Conservation (phyloP, 1,140 invertebrate species). For the Lamellibrachia luymesi region DNA sequence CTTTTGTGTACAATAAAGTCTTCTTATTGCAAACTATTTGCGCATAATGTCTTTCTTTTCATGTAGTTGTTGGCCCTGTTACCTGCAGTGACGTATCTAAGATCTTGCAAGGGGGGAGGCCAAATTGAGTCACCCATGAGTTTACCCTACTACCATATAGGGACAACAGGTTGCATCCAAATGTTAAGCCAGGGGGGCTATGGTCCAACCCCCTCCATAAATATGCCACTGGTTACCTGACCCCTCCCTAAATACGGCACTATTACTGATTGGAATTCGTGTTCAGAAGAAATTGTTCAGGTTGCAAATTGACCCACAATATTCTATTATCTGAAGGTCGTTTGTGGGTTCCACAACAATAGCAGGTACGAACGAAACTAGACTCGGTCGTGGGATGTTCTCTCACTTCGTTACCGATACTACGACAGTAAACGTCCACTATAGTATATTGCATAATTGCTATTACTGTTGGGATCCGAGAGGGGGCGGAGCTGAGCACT, state of each 20-base stretch:
- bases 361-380: not conserved
- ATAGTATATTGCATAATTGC: not conserved
- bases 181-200: no score
- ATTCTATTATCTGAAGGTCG: not conserved
- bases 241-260: not conserved
- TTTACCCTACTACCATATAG: no score
- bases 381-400: not conserved
- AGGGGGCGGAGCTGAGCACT: not conserved
- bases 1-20: slow-evolving; percentile 5
- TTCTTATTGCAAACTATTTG: not conserved
- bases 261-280: not conserved
- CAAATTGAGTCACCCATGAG: no score
- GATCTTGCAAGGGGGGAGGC: no score
- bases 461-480: not conserved
- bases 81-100: not conserved
- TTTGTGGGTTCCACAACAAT: not conserved
- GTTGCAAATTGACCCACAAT: not conserved
- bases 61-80: not conserved
- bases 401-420: not conserved
- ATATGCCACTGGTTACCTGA: no score
- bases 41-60: not conserved
- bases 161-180: no score
- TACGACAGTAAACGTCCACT: not conserved
- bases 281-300: not conserved
- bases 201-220: no score